Conservation (phyloP, 2,113 vertebrate genomes). For the Coturnix japonica region DNA sequence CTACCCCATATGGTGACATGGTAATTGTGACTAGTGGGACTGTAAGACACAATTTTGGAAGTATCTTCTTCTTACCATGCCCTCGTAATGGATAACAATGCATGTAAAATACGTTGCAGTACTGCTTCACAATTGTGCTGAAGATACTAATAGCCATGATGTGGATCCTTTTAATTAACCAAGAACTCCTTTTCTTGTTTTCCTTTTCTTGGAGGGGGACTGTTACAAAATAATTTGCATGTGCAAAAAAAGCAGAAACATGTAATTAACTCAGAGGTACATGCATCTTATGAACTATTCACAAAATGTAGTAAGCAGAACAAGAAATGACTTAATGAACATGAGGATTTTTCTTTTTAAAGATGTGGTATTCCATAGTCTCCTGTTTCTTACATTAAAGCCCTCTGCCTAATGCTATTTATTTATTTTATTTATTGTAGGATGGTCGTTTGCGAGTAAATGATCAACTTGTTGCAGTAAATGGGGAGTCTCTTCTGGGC, state of each 20-base stretch:
- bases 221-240: not conserved
- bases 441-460: constrained; percentile 91
- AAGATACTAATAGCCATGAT: not conserved
- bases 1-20: not conserved
- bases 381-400: not conserved
- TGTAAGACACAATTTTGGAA: not conserved
- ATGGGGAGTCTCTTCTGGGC: constrained; percentile 90
- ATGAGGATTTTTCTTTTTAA: not conserved
- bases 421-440: constrained; percentile 60
- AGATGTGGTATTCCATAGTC: not conserved
- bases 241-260: not conserved
- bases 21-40: not conserved
- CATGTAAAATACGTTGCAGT: not conserved
- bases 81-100: not conserved
- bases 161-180: not conserved
- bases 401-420: not conserved
- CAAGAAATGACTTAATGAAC: not conserved
- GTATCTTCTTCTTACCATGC: not conserved
- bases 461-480: constrained; percentile 96
- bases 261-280: not conserved
- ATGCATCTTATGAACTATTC: not conserved
- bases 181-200: not conserved
- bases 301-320: not conserved
- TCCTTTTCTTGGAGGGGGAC: not conserved
- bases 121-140: not conserved